Evolutionary conservation across 2,113 vertebrate species (phyloP).

Genomic region (Phocoena sinus): DNA sequence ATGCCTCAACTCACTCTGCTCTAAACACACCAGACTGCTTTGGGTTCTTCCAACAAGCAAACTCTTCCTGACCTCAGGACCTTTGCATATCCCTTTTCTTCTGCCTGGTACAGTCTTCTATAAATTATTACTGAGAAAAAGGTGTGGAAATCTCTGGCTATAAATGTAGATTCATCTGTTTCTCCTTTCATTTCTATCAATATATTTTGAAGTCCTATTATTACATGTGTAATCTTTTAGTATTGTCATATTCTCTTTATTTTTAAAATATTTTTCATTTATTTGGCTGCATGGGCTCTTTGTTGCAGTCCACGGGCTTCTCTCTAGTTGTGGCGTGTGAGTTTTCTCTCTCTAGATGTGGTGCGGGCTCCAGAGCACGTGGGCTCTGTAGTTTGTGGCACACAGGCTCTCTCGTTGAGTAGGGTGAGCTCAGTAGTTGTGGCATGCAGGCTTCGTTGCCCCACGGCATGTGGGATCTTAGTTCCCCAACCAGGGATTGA

Average conservation of each 20-base stretch:
- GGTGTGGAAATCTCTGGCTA: not conserved
- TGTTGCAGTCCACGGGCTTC: too few species aligned
- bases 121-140: not conserved
- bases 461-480: too few species aligned
- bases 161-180: not conserved
- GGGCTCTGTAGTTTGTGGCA: too few species aligned
- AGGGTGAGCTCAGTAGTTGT: too few species aligned
- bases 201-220: not conserved
- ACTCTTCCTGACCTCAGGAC: not conserved
- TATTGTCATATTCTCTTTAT: not conserved
- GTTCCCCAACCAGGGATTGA: too few species aligned
- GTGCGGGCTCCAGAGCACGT: fast-evolving
- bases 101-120: not conserved
- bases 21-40: not conserved
- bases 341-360: too few species aligned
- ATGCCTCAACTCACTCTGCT: not conserved
- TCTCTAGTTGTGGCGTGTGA: too few species aligned
- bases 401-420: too few species aligned
- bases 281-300: too few species aligned
- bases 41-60: not conserved
- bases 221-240: not conserved
- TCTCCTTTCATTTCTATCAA: not conserved
- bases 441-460: too few species aligned
- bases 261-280: too few species aligned
- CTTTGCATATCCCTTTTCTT: not conserved